These are phyloP conservation scores for Metalampra italica DNA, from an alignment of 2,888 invertebrate species.

Conservation along the genomic window DNA sequence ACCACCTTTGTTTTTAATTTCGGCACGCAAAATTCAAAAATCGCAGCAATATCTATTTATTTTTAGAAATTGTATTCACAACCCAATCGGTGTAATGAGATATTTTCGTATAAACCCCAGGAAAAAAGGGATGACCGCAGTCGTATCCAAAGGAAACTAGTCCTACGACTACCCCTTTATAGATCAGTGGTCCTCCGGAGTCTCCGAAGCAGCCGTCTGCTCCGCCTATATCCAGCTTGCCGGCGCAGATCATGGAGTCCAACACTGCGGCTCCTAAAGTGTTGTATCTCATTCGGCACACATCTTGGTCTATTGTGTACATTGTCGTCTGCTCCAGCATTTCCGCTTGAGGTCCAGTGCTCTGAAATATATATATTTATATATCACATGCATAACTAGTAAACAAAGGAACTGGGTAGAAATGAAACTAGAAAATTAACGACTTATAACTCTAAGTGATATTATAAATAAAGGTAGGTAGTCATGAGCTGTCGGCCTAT, in stretches of 20 bases:
- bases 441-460: too few relatives aligned
- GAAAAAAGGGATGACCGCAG: slow-evolving; percentile 61
- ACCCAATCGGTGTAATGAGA: slow-evolving; percentile 66
- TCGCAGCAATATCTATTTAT: slow-evolving; percentile 50
- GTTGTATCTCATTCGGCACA: slow-evolving; percentile 49
- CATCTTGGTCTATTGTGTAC: slow-evolving; percentile 43
- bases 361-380: slow-evolving; percentile 38
- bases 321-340: slow-evolving; percentile 55
- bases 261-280: slow-evolving; percentile 52
- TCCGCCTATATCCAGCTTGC: slow-evolving; percentile 51
- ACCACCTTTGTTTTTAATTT: too few relatives aligned
- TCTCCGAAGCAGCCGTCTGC: slow-evolving; percentile 68
- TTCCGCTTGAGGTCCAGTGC: slow-evolving; percentile 53
- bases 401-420: too few relatives aligned
- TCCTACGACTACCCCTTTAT: slow-evolving; percentile 63
- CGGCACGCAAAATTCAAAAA: too few relatives aligned
- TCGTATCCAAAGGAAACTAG: slow-evolving; percentile 66
- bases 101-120: slow-evolving; percentile 67
- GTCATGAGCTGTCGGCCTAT: too few relatives aligned
- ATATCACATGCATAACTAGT: too few relatives aligned
- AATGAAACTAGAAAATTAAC: too few relatives aligned
- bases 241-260: slow-evolving; percentile 66
- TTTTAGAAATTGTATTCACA: slow-evolving; percentile 43
- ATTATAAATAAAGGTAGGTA: too few relatives aligned
- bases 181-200: slow-evolving; percentile 65